Conservation (phyloP, 2,113 vertebrate genomes). For the Acanthochromis polyacanthus region DNA sequence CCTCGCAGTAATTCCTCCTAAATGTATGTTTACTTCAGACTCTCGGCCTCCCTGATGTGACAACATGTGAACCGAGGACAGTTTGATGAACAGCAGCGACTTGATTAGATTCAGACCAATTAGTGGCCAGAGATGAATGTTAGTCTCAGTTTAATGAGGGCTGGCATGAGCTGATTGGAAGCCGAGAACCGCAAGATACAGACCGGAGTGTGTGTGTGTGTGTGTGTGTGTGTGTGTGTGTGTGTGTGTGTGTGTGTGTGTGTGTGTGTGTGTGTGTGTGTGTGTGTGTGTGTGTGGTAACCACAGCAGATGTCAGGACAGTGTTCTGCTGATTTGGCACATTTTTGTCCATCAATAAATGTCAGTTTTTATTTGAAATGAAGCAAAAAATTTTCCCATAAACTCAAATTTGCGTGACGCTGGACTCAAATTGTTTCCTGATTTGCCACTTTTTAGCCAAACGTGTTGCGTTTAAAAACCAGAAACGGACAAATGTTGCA, state of each 20-base stretch:
- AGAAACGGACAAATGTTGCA: conserved; percentile 4
- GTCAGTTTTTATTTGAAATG: conserved; percentile 36
- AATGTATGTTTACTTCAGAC: no score
- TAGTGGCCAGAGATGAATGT: conserved; percentile 33
- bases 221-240: conserved; percentile 37
- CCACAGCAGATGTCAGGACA: conserved; percentile 3
- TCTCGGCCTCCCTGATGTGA: neutral
- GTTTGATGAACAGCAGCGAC: neutral
- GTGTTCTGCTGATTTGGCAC: conserved; percentile 43
- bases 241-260: conserved; percentile 11
- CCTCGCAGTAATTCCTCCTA: no score
- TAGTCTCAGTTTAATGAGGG: conserved; percentile 45
- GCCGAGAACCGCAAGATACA: conserved; percentile 26
- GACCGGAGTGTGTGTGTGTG: conserved; percentile 6
- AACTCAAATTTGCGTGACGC: neutral
- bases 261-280: conserved; percentile 14
- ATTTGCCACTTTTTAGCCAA: neutral
- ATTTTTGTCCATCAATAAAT: conserved; percentile 48
- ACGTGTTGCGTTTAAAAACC: no score
- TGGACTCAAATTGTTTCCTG: neutral
- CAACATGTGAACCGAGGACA: conserved; percentile 2
- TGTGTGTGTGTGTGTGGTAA: conserved; percentile 4
- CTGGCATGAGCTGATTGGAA: conserved; percentile 34
- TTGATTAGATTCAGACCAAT: conserved; percentile 28
- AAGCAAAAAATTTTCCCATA: neutral